A percentile compares a stretch with the other conserved stretches of the same genome.
phyloP scores from a whole-genome alignment of 2,888 invertebrate genomes.

The Reticulitermes lucifugus region DNA sequence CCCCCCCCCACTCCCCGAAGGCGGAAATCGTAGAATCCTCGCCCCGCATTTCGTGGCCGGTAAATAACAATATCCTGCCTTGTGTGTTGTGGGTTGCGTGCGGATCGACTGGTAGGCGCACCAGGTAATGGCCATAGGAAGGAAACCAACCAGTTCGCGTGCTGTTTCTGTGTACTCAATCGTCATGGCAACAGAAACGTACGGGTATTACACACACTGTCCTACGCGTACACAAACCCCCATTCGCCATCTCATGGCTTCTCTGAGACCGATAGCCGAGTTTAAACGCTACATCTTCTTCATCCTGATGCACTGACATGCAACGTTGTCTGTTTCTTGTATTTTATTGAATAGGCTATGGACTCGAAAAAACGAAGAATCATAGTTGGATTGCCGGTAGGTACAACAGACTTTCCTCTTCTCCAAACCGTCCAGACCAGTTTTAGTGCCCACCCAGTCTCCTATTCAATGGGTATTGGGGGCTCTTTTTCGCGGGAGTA shows the following conservation, averaged over 20 bases:
- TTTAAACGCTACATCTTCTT: neutral
- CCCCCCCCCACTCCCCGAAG: neutral
- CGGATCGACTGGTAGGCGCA: neutral
- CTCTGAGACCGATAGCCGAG: neutral
- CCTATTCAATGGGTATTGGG: too few species aligned
- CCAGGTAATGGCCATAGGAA: conserved; percentile 12
- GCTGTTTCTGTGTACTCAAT: conserved; percentile 28
- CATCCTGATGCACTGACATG: neutral
- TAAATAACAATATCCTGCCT: conserved; percentile 27
- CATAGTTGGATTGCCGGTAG: too few species aligned
- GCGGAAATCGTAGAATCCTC: conserved; percentile 6
- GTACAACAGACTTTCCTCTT: too few species aligned
- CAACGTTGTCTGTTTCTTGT: neutral
- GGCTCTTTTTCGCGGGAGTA: too few species aligned
- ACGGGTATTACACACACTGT: conserved; percentile 14
- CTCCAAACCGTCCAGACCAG: too few species aligned
- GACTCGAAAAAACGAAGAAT: too few species aligned
- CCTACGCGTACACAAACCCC: neutral
- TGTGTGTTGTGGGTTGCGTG: conserved; percentile 29
- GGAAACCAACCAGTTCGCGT: conserved; percentile 24
- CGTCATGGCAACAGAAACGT: conserved; percentile 30
- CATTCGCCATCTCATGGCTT: neutral
- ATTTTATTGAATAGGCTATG: too few species aligned
- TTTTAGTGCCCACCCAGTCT: too few species aligned
- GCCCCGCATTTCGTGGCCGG: conserved; percentile 12